Evolutionary conservation across 2,888 invertebrate species (phyloP), one percentile per base, ranked within the genome.

Genomic region (Tipula lateralis): DNA sequence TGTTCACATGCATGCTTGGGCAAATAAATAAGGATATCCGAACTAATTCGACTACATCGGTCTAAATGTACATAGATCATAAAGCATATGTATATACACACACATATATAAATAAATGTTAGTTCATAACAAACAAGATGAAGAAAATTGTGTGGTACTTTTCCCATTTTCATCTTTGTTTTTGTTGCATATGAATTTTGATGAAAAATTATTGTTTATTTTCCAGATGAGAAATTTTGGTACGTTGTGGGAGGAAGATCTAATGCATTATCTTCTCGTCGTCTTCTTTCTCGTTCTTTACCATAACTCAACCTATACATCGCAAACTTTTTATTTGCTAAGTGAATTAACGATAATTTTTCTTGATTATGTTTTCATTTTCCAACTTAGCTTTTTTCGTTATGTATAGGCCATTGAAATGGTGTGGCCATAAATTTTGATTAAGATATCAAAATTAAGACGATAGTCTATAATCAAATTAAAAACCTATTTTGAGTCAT

Each of bases 121-220:
- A 50, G 44, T 50, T 50, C 44, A 50, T 16, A 50, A 50, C 44
- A 16, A 50, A 50, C 16, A 50, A 16, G 16, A 16, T 1, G 44
- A 50, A 16, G 44, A 50, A 50, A 16, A 50, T 44, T 12, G 12
- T 44, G 44, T 16, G 44, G 16, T 16, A 50, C n/a, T n/a, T 50
- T 50, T 50, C 44, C 39, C 39, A 44, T 44, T 44, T 44, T 44
- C 39, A 44, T 32, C 16, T 50, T 50, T 12, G 5, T 24, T 66
- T 44, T 9, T 66, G 66, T 66, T 66, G 66, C 66, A 66, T 66
- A 19, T 66, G 66, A 66, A 66, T 66, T 66, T 66, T 66, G 66
- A 66, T 66, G 66, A 66, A 66, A 66, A 66, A 66, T 66, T 66
- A 66, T 66, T 66, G 66, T 66, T 66, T 66, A 66, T 66, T 66